Evolutionary conservation across 2,888 invertebrate species (phyloP), one percentile per base, ranked within the genome.

Genomic region (Clusia tigrina): DNA sequence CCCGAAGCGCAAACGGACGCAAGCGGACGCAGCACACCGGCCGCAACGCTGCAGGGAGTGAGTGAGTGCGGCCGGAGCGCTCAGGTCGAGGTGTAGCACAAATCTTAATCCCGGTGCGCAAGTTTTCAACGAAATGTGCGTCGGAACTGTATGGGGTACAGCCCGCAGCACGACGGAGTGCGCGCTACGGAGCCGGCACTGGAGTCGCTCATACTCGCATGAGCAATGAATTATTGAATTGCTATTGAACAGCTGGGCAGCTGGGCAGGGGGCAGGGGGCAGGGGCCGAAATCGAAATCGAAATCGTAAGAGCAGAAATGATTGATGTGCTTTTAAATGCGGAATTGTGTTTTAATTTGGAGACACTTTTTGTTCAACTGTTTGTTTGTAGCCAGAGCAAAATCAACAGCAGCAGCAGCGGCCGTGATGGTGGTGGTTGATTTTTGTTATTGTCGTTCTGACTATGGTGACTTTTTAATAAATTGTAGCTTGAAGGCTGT

Each of bases 31-130:
- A 15, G n/a, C 3, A n/a, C n/a, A 6, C 2, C n/a, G n/a, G 15
- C 42, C 10, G n/a, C 6, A 42, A 42, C 42, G n/a, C 42, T n/a
- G n/a, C 42, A 42, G 42, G 42, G 42, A 42, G 48, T 22, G 18
- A 20, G 22, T 18, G 20, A 20, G 6, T 9, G 48, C 48, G 5
- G 6, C 20, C 20, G 48, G 5, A 20, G 18, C 42, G 18, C 18
- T 18, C 18, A 6, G 20, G 15, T 18, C 22, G 18, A 22, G 48
- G 48, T 48, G 18, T 18, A 20, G 48, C 48, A 48, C 80, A 76
- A 78, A 78, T 78, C 79, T 78, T 74, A 74, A 75, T 76, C 80
- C 80, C 74, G 80, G 78, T 70, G 78, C 71, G 80, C 75, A 72
- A 69, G 75, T 76, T 78, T 78, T 78, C 78, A 78, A 71, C 78